Base-by-base conservation (phyloP, 2,113 vertebrate genomes). In the Atlantisia rogersi region DNA sequence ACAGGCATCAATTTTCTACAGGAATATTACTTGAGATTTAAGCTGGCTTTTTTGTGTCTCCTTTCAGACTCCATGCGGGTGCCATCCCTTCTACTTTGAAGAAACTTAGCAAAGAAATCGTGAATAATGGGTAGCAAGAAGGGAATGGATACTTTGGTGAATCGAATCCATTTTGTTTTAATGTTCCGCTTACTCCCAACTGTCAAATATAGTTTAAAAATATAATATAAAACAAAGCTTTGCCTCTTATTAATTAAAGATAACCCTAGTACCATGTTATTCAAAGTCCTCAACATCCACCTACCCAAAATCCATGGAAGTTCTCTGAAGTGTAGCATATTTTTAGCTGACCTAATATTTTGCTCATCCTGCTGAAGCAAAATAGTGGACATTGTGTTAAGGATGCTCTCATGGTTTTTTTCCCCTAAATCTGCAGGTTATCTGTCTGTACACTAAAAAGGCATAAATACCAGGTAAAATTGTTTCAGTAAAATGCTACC, bases 161-260 rank as follows among this genome's bases (percentile, higher is more conserved):
- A 76, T 12, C 21, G 42, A 89, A 53, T 29, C 18, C 12, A 77
- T 73, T 22, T n/a, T 62, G 40, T 4, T 67, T 92, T 68, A 86
- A 12, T 44, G n/a, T 44, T 55, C 29, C 11, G 13, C 50, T 63
- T 42, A 58, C 12, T 59, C 18, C 31, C 81, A 28, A 21, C 40
- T 53, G 29, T 39, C 12, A 88, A 85, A 80, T 12, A 77, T 15
- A 94, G 91, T 88, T 70, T 88, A 60, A 92, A 83, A 6, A 40
- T 44, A 78, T 86, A 22, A 82, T 60, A 88, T 29, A 88, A 83
- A 94, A 48, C 63, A 76, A 92, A 90, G 62, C 35, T 93, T 83
- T 81, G 29, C 74, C 44, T 58, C 56, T 90, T 14, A 63, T 95
- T 95, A 88, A 80, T 79, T 95, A 91, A 90, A 97, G 35, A 76